These are phyloP conservation scores for Orientallactaga bullata DNA, from an alignment of 2,113 vertebrate genomes.

Conservation along the genomic window DNA sequence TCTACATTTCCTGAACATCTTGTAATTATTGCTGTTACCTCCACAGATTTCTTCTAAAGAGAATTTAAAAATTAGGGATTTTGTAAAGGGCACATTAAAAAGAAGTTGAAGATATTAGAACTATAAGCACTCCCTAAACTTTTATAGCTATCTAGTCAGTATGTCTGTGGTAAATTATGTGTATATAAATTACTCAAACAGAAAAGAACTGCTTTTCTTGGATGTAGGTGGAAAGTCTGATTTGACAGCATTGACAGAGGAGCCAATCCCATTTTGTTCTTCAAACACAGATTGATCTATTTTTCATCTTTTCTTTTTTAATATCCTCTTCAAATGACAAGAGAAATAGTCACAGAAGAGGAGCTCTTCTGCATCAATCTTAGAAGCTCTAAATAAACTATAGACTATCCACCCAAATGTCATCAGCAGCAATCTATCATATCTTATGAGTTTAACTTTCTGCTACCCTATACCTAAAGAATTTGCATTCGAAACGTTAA, in stretches of 20 bases:
- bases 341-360: not conserved
- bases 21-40: conserved; percentile 33
- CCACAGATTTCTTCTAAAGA: conserved; percentile 20
- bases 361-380: not conserved
- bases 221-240: conserved; percentile 19
- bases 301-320: not conserved
- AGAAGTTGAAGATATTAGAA: conserved; percentile 2
- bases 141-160: not conserved
- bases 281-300: not conserved
- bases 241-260: not conserved
- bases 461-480: not conserved
- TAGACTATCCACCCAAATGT: not conserved
- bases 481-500: not conserved
- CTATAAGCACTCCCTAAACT: not conserved
- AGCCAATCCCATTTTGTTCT: not conserved
- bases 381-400: not conserved
- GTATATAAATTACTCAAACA: not conserved
- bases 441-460: not conserved
- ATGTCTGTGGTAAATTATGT: not conserved
- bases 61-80: not conserved
- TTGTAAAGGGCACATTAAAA: not conserved
- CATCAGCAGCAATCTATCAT: not conserved
- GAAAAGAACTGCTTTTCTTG: not conserved
- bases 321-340: conserved; percentile 16
- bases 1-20: conserved; percentile 39